Evolutionary conservation across 2,113 vertebrate genomes (phyloP).

Genomic region (Stegastes partitus): DNA sequence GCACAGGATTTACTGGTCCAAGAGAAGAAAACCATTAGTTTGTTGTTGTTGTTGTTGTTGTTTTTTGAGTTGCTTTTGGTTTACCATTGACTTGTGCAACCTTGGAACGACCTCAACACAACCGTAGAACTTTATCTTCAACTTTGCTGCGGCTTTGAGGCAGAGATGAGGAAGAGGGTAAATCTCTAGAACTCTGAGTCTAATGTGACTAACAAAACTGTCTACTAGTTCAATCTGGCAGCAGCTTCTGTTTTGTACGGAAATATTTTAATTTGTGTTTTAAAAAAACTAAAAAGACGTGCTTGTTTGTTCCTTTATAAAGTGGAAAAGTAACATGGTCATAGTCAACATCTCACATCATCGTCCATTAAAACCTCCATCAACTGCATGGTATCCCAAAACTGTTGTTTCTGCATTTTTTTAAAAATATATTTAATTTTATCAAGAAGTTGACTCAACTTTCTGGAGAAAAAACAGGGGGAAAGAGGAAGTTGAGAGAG

Average conservation of each 20-base stretch:
- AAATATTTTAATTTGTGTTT: background rate
- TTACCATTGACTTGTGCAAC: slow-evolving; percentile 43
- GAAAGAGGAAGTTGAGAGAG: background rate
- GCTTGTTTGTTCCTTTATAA: background rate
- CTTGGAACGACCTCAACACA: slow-evolving; percentile 55
- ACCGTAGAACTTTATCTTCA: slow-evolving; percentile 13
- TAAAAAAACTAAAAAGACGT: background rate
- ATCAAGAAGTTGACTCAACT: slow-evolving; percentile 1
- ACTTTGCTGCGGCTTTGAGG: background rate
- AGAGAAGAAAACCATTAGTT: slow-evolving; percentile 43
- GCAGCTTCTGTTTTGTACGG: too few species aligned
- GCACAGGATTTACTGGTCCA: slow-evolving; percentile 70
- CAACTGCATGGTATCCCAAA: background rate
- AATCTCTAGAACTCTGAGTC: background rate
- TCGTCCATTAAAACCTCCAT: background rate
- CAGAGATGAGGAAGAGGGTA: background rate
- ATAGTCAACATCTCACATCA: background rate
- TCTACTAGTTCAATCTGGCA: too few species aligned
- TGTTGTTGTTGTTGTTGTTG: slow-evolving; percentile 58
- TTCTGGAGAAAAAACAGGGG: background rate
- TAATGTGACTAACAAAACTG: too few species aligned
- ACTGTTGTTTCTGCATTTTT: background rate
- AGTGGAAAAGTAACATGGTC: background rate
- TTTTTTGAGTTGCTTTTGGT: slow-evolving; percentile 44
- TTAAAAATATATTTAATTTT: background rate